Base-by-base conservation (phyloP, 2,113 vertebrate genomes). In the Antechinus flavipes region DNA sequence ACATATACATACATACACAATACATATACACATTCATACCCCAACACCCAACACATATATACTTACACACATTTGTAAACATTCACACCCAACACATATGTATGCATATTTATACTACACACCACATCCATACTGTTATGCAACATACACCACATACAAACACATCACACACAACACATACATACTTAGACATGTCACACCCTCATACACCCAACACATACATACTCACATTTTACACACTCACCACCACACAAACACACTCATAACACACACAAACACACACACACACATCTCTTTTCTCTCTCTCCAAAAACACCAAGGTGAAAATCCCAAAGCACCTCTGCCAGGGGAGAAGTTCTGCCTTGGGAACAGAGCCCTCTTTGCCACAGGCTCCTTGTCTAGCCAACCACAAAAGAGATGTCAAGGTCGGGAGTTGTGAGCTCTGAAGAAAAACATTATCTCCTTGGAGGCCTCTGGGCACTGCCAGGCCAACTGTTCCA, bases 271-370 rank as follows among this genome's bases (percentile, higher is more conserved):
- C 2, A 2, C n/a, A n/a, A n/a, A n/a, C 14, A 25, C 16, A 1
- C 0, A 9, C 16, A 30, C 0, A 0, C 3, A 30, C 1, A 27
- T 11, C 14, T 49, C 1, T 27, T n/a, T 35, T 16, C 49, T 76
- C 61, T 47, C 89, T 11, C 47, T 53, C 56, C 11, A 6, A 2
- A 2, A 56, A 68, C 92, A 92, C 50, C 89, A 92, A 94, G 84
- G 52, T 24, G 52, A 26, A 91, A n/a, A 58, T 22, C 2, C 2
- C 24, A 54, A 27, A 23, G 49, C 0, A 0, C 2, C 55, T 7
- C 22, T 50, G 30, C 90, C 8, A 49, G 12, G 12, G 61, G 53
- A 50, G 54, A 90, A 42, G 24, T 56, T 91, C 92, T 23, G 47
- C 1, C 53, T 58, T 89, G 68, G 55, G 24, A 90, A 55, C 47